These are phyloP conservation scores for Falco naumanni DNA, from an alignment of 2,797 vertebrate species.

Conservation along the genomic window DNA sequence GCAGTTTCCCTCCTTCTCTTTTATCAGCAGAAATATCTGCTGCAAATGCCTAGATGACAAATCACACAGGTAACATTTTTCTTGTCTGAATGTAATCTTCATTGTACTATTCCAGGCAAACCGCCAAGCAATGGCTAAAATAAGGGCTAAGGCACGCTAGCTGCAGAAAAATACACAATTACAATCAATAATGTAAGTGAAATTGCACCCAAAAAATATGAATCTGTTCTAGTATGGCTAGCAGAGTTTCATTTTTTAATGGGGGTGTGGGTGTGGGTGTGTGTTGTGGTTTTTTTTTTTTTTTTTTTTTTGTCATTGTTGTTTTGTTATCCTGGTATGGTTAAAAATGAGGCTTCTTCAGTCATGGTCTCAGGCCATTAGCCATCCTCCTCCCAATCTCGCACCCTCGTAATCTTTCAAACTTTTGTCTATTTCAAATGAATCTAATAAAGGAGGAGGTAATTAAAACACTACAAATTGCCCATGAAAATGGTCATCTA, in stretches of 20 bases:
- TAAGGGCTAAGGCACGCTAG: slow-evolving; percentile 40
- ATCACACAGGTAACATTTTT: slow-evolving; percentile 39
- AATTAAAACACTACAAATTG: neutral
- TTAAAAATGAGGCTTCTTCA: slow-evolving; percentile 3
- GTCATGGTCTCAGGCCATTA: neutral
- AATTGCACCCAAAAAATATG: neutral
- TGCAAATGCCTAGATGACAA: slow-evolving; percentile 34
- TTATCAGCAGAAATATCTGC: slow-evolving; percentile 53
- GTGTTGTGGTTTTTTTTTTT: too few species aligned
- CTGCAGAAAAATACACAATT: slow-evolving; percentile 55
- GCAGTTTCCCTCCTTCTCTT: neutral
- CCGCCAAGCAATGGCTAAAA: slow-evolving; percentile 32
- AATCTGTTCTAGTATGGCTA: neutral
- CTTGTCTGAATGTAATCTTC: slow-evolving; percentile 44
- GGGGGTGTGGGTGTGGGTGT: too few species aligned
- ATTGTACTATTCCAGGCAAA: slow-evolving; percentile 49
- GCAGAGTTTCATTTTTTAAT: neutral
- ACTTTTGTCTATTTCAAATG: neutral
- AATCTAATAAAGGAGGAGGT: neutral
- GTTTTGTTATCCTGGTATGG: neutral
- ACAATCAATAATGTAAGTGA: slow-evolving; percentile 36
- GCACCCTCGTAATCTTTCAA: neutral
- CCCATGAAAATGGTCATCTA: neutral
- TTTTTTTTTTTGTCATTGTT: neutral
- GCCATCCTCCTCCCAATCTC: neutral